A percentile compares a stretch with the other conserved stretches of the same genome.
Conservation (phyloP, 2,888 invertebrate species). For the Siphonodentalium dalli region DNA sequence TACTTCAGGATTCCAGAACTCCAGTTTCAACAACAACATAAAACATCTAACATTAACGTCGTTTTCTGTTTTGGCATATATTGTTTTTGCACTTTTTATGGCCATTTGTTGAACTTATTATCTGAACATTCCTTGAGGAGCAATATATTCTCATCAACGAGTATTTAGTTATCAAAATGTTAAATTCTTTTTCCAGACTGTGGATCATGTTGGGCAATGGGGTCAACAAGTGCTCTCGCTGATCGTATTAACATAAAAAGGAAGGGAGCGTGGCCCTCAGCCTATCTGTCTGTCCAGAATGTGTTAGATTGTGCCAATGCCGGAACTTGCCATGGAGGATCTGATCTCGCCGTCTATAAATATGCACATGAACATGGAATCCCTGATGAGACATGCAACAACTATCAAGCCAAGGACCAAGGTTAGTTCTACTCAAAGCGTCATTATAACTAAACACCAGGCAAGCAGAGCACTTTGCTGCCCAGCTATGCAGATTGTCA, state of each 20-base stretch:
- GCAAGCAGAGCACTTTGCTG: too few relatives aligned
- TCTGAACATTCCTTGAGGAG: too few relatives aligned
- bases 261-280: constrained; percentile 66
- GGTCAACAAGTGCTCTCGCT: constrained; percentile 67
- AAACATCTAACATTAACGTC: too few relatives aligned
- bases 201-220: constrained; percentile 69
- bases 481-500: too few relatives aligned
- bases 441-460: too few relatives aligned
- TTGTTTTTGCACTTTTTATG: too few relatives aligned
- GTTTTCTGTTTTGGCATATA: too few relatives aligned
- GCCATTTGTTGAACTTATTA: too few relatives aligned
- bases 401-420: constrained; percentile 66
- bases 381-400: constrained; percentile 69
- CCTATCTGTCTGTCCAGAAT: constrained; percentile 66
- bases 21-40: too few relatives aligned
- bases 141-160: too few relatives aligned
- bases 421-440: constrained; percentile 21
- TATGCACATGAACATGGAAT: constrained; percentile 67
- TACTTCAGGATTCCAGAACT: too few relatives aligned
- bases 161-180: too few relatives aligned
- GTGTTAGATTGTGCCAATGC: constrained; percentile 67
- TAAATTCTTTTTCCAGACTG: constrained; percentile 63
- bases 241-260: constrained; percentile 68
- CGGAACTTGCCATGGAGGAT: constrained; percentile 64
- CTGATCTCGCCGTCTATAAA: constrained; percentile 63